These are phyloP conservation scores for Mycetomoellerius zeteki DNA, from an alignment of 1,140 invertebrate species.

Conservation along the genomic window DNA sequence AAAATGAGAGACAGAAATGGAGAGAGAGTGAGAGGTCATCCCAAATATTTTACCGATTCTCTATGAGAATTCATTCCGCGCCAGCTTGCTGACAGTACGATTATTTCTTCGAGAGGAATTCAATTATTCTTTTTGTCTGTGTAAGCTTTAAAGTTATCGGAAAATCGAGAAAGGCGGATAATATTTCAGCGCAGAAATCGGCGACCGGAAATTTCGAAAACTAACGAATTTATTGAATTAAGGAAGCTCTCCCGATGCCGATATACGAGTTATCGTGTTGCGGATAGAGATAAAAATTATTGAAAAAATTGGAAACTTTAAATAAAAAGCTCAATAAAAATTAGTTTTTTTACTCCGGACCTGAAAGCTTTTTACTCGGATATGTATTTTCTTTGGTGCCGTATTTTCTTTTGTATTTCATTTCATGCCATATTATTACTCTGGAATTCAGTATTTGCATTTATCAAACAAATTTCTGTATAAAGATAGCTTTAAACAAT, in stretches of 20 bases:
- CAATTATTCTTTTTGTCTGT: slow-evolving; percentile 60
- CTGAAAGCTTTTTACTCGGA: too few relatives aligned
- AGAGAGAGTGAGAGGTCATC: background rate
- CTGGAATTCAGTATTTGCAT: too few relatives aligned
- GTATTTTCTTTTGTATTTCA: too few relatives aligned
- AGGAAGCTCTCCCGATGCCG: background rate
- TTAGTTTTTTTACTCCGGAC: too few relatives aligned
- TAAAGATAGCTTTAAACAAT: too few relatives aligned
- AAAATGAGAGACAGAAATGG: background rate
- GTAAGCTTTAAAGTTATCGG: slow-evolving; percentile 44
- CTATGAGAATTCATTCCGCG: slow-evolving; percentile 59
- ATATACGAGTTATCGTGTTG: background rate
- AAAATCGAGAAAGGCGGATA: slow-evolving; percentile 18
- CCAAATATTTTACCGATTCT: slow-evolving; percentile 59
- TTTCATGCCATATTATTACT: too few relatives aligned
- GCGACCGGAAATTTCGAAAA: slow-evolving; percentile 20
- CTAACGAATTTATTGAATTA: slow-evolving; percentile 26
- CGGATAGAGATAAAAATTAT: too few relatives aligned
- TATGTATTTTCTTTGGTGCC: too few relatives aligned
- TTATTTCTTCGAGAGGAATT: slow-evolving; percentile 52
- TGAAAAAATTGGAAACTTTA: too few relatives aligned
- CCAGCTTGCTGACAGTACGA: slow-evolving; percentile 56
- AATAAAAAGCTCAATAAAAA: too few relatives aligned
- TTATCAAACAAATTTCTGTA: too few relatives aligned
- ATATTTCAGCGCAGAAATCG: slow-evolving; percentile 31